Evolutionary conservation across 2,797 vertebrate genomes (phyloP).

Genomic region (Sarcoramphus papa): DNA sequence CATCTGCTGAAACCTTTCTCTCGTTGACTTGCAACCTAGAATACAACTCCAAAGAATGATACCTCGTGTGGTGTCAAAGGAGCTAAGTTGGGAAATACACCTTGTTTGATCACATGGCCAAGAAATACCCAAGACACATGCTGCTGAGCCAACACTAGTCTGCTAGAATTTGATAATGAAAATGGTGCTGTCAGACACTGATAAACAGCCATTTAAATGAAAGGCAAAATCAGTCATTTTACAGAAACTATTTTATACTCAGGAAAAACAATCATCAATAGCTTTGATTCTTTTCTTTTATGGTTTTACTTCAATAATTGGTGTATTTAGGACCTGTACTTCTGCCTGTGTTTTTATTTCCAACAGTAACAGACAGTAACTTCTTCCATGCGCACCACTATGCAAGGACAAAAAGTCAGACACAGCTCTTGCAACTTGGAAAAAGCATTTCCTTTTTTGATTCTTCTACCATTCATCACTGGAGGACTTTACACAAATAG

Average conservation of each 20-base stretch:
- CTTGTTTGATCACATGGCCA: neutral
- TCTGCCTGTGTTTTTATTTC: neutral
- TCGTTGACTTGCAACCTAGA: neutral
- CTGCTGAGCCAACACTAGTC: neutral
- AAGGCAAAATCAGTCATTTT: neutral
- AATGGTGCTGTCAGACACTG: neutral
- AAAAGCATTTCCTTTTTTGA: neutral
- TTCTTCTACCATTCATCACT: neutral
- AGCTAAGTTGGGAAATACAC: neutral
- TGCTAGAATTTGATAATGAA: constrained; percentile 15
- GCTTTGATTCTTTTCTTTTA: neutral
- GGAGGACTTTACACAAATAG: neutral
- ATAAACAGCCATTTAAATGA: neutral
- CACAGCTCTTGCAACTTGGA: neutral
- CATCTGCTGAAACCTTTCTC: neutral
- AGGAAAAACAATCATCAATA: neutral
- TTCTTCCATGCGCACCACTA: neutral
- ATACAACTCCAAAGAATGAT: neutral
- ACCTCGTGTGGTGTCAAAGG: neutral
- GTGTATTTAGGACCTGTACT: neutral
- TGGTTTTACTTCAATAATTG: neutral
- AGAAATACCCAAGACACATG: neutral
- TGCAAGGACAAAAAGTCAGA: neutral
- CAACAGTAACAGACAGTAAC: neutral
- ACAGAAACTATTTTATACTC: neutral